Evolutionary conservation across 2,888 invertebrate species (phyloP), one percentile per base, ranked within the genome.

Genomic region (Aspidiotus destructor): DNA sequence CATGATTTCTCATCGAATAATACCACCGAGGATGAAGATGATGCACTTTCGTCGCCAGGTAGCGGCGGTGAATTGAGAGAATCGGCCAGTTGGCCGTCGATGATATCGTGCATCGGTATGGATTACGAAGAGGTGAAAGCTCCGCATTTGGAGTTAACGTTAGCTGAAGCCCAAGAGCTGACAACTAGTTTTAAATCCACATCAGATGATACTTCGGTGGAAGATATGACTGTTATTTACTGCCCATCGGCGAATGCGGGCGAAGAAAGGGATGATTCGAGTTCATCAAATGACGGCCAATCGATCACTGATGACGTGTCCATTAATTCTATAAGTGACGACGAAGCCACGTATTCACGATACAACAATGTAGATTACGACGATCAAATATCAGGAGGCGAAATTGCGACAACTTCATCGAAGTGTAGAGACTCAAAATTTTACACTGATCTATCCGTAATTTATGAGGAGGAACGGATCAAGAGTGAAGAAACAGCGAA

Each of bases 1-100:
- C 64, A 65, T 8, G 68, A 68, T 68, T 68, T 68, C 11, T 60
- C 68, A 2, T 68, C 68, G 0, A 60, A 44, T 41, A 40, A 41
- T 6, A 68, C 68, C 11, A 54, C 52, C 53, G 68, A 68, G 17
- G 68, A 68, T 7, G 68, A 68, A 42, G 68, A 60, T 15, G 68
- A 68, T 1, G 15, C 8, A 1, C n/a, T 13, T 17, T 54, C 53
- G 54, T 42, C 54, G 9, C 13, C 60, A 40, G n/a, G 17, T 2
- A 42, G 15, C 42, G 13, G 9, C 28, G 28, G 17, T 7, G 28
- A 17, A 1, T 15, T n/a, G 48, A 40, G 53, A 16, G 16, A 42
- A 1, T 11, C 17, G 7, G 7, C 15, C 1, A 54, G 68, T 15
- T 68, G 48, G 42, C 17, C 40, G 41, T 68, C 68, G 61, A 9